These are phyloP conservation scores for Anadara kagoshimensis DNA, from an alignment of 1,140 invertebrate genomes.

Conservation along the genomic window DNA sequence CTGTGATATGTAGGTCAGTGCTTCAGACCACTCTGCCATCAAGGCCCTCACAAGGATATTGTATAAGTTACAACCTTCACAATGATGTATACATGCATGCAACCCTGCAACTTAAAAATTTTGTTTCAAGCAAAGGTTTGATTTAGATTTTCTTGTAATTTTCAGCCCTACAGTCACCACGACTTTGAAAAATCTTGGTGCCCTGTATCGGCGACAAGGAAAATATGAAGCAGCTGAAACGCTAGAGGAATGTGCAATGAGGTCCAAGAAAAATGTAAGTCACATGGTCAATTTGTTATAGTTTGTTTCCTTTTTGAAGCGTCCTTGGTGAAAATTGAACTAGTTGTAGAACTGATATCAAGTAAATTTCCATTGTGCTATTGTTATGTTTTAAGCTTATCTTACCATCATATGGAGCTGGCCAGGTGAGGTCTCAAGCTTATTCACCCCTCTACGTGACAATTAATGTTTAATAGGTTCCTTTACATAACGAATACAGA, in stretches of 20 bases:
- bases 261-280: constrained; percentile 73
- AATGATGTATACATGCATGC: background rate
- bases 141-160: constrained; percentile 7
- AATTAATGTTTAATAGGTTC: no score
- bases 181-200: constrained; percentile 95
- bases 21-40: no score
- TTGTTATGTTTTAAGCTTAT: constrained; percentile 4
- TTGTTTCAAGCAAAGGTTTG: no score
- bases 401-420: background rate
- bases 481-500: no score
- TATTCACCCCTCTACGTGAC: no score
- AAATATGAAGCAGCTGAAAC: constrained; percentile 99
- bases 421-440: no score
- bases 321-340: background rate
- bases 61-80: background rate
- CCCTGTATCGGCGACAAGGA: constrained; percentile 96
- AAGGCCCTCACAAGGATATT: background rate
- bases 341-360: constrained; percentile 1
- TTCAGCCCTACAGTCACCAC: constrained; percentile 92
- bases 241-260: constrained; percentile 90
- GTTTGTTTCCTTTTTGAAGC: background rate
- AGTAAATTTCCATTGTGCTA: constrained; percentile 6
- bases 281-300: background rate
- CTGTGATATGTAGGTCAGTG: no score
- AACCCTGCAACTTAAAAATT: background rate